Evolutionary conservation across 2,797 vertebrate genomes (phyloP).

Genomic region (Syndactyla subalaris): DNA sequence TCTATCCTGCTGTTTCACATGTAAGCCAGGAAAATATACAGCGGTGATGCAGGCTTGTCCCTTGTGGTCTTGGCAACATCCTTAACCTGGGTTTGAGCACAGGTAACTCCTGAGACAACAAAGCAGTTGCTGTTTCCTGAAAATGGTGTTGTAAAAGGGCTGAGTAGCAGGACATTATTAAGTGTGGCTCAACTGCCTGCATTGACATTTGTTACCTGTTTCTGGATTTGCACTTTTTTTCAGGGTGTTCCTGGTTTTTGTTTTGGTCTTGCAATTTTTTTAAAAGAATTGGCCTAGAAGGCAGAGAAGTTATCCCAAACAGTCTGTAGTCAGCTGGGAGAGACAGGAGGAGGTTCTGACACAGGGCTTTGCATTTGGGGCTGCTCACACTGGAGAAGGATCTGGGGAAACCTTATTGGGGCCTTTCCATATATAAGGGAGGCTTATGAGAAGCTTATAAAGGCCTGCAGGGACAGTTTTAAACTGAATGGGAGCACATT

Average conservation of each 20-base stretch:
- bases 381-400: not conserved
- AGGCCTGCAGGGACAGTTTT: not conserved
- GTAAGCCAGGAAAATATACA: not conserved
- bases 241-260: not conserved
- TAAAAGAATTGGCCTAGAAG: not conserved
- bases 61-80: not conserved
- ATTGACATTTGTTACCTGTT: not conserved
- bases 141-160: not conserved
- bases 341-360: not conserved
- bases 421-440: not conserved
- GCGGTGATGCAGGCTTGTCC: not conserved
- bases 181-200: not conserved
- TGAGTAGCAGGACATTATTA: not conserved
- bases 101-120: not conserved
- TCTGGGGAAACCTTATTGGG: not conserved
- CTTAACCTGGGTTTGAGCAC: too few relatives aligned
- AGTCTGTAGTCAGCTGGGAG: not conserved
- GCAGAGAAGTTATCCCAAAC: not conserved
- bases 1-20: not conserved
- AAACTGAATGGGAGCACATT: not conserved
- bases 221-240: not conserved
- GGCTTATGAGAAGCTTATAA: not conserved
- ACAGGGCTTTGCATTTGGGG: not conserved
- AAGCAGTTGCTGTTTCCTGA: not conserved
- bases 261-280: not conserved